Evolutionary conservation across 2,888 invertebrate genomes (phyloP).

Genomic region (Cephus sareptanus): DNA sequence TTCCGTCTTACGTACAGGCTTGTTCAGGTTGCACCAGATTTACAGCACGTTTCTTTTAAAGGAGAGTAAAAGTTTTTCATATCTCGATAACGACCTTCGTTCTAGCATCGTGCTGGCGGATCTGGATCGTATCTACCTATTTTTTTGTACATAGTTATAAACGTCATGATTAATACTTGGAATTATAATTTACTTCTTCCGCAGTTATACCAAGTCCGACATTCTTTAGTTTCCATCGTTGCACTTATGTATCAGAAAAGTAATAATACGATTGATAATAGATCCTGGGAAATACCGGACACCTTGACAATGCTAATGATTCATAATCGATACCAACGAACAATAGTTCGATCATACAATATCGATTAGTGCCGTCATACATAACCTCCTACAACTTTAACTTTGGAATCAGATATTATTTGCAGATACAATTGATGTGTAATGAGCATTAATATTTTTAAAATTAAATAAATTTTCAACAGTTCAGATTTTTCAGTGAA

Average conservation of each 20-base stretch:
- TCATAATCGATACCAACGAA: background rate
- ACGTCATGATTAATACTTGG: background rate
- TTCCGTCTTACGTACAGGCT: slow-evolving; percentile 10
- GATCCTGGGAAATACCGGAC: background rate
- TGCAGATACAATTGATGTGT: background rate
- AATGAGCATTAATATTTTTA: background rate
- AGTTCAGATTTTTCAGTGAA: background rate
- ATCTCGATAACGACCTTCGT: background rate
- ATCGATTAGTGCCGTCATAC: background rate
- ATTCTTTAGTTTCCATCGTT: background rate
- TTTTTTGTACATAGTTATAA: background rate
- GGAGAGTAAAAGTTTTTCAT: background rate
- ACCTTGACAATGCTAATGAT: background rate
- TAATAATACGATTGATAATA: background rate
- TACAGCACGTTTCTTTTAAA: background rate
- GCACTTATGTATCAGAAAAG: background rate
- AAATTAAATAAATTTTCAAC: background rate
- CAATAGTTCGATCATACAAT: background rate
- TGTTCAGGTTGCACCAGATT: background rate
- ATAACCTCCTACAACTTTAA: background rate
- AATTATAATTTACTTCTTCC: background rate
- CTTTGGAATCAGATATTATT: background rate
- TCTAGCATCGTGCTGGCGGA: background rate
- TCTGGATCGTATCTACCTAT: background rate
- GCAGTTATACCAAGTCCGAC: background rate